Percentiles rank a stretch among this genome's conserved stretches.
phyloP scores from a whole-genome alignment of 2,113 vertebrate species.

The Phrynosoma blainvillii region DNA sequence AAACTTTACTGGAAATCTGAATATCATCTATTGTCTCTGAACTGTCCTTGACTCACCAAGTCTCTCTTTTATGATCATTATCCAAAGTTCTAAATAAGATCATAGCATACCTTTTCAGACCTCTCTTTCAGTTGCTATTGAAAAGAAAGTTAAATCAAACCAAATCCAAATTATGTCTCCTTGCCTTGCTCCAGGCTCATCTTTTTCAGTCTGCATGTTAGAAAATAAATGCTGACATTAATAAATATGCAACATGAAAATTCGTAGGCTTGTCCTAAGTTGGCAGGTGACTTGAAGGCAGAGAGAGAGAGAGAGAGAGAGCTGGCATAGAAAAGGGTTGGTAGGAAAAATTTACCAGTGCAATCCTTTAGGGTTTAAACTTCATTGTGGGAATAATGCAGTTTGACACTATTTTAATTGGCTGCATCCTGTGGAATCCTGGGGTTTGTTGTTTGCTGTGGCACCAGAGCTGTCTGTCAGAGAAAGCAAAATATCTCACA shows the following conservation, averaged over 20 bases:
- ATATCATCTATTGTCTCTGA: constrained; percentile 54
- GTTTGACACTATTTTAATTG: too few species aligned
- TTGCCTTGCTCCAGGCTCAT: constrained; percentile 9
- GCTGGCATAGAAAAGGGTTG: not conserved
- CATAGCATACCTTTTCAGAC: constrained; percentile 15
- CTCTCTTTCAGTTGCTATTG: constrained; percentile 31
- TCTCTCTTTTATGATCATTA: constrained; percentile 40
- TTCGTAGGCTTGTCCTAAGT: too few species aligned
- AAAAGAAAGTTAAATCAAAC: constrained; percentile 21
- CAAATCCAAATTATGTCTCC: constrained; percentile 27
- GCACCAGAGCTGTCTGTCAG: too few species aligned
- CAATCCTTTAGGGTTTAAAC: not conserved
- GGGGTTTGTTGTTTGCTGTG: too few species aligned
- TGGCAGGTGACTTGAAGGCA: too few species aligned
- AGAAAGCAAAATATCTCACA: too few species aligned
- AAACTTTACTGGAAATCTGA: constrained; percentile 52
- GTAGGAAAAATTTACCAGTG: not conserved
- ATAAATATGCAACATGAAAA: constrained; percentile 36
- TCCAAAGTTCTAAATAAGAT: not conserved
- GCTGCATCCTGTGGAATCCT: too few species aligned
- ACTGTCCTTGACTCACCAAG: constrained; percentile 47
- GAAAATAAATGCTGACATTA: constrained; percentile 33
- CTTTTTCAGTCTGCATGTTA: constrained; percentile 3
- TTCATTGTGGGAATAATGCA: too few species aligned
- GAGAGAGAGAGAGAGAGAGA: not conserved